phyloP scores from a whole-genome alignment of 2,113 vertebrate species.

The Copsychus sechellarum region DNA sequence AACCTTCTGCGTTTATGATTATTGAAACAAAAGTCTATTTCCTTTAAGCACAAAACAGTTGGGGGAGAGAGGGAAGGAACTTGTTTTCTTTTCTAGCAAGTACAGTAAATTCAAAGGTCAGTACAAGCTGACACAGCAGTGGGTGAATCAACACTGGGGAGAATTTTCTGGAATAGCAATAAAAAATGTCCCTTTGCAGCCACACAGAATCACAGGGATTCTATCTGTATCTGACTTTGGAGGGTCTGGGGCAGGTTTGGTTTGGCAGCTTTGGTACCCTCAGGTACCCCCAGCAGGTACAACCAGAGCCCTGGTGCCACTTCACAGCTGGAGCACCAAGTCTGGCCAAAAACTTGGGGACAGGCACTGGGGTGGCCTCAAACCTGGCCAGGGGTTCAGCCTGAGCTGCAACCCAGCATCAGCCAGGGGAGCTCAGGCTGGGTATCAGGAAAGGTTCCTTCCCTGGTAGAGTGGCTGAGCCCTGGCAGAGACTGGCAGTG shows the following conservation, averaged over 20 bases:
- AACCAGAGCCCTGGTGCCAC: neutral
- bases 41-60: slow-evolving; percentile 11
- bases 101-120: neutral
- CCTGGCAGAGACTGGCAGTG: neutral
- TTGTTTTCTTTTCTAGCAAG: neutral
- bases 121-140: neutral
- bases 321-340: neutral
- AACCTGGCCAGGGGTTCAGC: neutral
- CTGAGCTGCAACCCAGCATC: neutral
- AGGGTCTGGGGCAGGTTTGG: neutral
- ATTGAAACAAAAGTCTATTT: slow-evolving; percentile 59
- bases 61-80: neutral
- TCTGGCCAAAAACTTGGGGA: neutral
- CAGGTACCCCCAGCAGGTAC: neutral
- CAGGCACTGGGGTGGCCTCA: neutral
- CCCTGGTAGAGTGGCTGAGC: neutral
- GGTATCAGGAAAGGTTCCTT: rapidly evolving
- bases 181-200: neutral
- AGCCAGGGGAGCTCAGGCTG: neutral
- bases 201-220: neutral
- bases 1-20: slow-evolving; percentile 56
- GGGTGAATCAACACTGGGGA: neutral
- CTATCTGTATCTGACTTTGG: neutral
- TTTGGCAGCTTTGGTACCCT: rapidly evolving
- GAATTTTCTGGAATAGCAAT: neutral